Base-by-base conservation (phyloP, 92 coral and sea anemone genomes). In the Umimayanthus kanabou region DNA sequence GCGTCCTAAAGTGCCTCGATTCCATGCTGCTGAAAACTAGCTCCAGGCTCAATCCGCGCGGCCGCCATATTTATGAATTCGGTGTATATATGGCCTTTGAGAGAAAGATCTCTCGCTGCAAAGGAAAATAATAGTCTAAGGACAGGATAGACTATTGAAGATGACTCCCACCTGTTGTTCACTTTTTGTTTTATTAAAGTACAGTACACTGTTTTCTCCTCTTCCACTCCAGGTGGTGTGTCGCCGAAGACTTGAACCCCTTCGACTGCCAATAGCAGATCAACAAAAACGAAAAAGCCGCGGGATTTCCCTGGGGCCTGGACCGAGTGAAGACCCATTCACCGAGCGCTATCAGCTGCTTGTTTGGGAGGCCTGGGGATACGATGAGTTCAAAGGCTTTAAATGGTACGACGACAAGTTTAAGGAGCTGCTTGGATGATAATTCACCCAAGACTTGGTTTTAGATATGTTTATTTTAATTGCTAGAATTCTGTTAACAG, bases 311-410 rank as follows among this genome's bases (percentile, higher is more conserved):
- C n/a, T 70, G 87, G 80, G 69, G 57, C 45, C 88, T 22, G n/a
- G 50, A 2, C 85, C 90, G 93, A 39, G 29, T 26, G 92, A 86
- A 43, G 98, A 95, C 84, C 92, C 89, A 11, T 91, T 85, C 49
- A 93, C 93, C 53, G 98, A 95, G 81, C 94, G 98, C 9, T 93
- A 93, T 76, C 98, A 95, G 79, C 86, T 95, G 90, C 78, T 90
- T 16, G 91, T 93, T 43, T 93, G 95, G 94, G 98, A 95, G 80
- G 96, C 96, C 89, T 95, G 98, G 98, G 96, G 98, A 53, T 85
- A 88, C 81, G 82, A 77, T 26, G 94, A 93, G 73, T 95, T 95
- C 71, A 88, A 77, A 66, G 85, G 37, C 15, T 95, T 95, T 18
- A 90, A 86, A 39, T 73, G 88, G 13, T 89, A 92, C 47, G 84